phyloP scores from a whole-genome alignment of 2,113 vertebrate species.

The Coregonus clupeaformis region DNA sequence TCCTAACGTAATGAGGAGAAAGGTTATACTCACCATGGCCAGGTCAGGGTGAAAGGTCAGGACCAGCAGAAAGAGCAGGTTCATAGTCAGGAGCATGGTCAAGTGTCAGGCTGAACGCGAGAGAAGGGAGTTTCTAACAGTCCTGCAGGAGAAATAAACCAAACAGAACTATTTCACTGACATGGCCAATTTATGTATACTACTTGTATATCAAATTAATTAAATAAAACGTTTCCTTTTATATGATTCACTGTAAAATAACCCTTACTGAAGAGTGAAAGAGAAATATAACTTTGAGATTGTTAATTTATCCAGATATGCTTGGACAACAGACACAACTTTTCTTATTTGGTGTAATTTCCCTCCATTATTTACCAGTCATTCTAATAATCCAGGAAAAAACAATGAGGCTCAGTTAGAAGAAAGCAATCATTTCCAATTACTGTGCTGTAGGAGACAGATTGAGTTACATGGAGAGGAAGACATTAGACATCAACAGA shows the following conservation, averaged over 20 bases:
- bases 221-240: not conserved
- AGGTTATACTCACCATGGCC: slow-evolving; percentile 46
- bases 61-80: slow-evolving; percentile 39
- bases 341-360: too few relatives aligned
- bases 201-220: not conserved
- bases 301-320: slow-evolving; percentile 5
- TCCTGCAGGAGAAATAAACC: not conserved
- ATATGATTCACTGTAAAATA: not conserved
- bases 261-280: not conserved
- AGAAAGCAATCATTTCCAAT: slow-evolving; percentile 41
- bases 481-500: slow-evolving; percentile 35
- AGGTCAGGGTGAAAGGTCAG: slow-evolving; percentile 26
- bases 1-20: not conserved
- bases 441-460: slow-evolving; percentile 41
- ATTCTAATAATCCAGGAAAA: slow-evolving; percentile 29
- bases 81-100: slow-evolving; percentile 41
- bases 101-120: slow-evolving; percentile 1
- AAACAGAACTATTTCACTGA: not conserved
- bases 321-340: not conserved
- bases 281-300: not conserved
- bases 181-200: not conserved
- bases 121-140: not conserved
- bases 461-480: slow-evolving; percentile 36
- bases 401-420: slow-evolving; percentile 36
- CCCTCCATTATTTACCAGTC: not conserved